Percentiles rank a stretch among this genome's conserved stretches.
Evolutionary conservation across 2,113 vertebrate genomes (phyloP).

Genomic region (Hirundichthys speculiger): DNA sequence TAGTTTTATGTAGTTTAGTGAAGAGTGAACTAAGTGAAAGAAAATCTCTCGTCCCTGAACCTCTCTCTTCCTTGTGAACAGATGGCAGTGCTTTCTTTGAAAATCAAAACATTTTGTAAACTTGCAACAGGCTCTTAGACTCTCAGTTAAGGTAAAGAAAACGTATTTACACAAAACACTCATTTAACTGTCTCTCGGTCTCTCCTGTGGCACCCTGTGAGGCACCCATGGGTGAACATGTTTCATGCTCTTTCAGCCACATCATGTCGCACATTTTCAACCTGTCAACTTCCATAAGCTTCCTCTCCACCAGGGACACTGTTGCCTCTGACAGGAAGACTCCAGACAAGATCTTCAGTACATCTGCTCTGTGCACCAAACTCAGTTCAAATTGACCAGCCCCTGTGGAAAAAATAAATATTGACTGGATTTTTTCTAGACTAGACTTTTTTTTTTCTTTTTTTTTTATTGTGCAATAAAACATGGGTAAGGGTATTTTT

Average conservation of each 20-base stretch:
- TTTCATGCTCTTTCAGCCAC: slow-evolving; percentile 79
- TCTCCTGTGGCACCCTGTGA: slow-evolving; percentile 51
- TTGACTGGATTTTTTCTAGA: no score
- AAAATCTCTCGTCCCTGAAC: background rate
- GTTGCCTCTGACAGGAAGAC: slow-evolving; percentile 36
- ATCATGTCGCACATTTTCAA: slow-evolving; percentile 78
- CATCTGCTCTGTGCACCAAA: slow-evolving; percentile 25
- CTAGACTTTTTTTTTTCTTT: no score
- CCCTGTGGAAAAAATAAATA: no score
- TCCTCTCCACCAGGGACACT: slow-evolving; percentile 64
- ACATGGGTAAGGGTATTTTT: no score
- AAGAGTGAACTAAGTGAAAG: no score
- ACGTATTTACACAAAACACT: slow-evolving; percentile 3
- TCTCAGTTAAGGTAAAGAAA: slow-evolving; percentile 6
- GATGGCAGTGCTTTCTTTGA: background rate
- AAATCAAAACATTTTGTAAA: background rate
- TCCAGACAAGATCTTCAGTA: slow-evolving; percentile 28
- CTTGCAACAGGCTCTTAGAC: background rate
- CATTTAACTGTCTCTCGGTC: slow-evolving; percentile 37
- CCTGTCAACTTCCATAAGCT: slow-evolving; percentile 74
- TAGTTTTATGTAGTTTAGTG: no score
- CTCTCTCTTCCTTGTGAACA: background rate
- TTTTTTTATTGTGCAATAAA: no score
- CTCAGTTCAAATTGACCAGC: slow-evolving; percentile 6
- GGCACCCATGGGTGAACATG: slow-evolving; percentile 64